These are phyloP conservation scores for Ibidorhyncha struthersii DNA, from an alignment of 2,113 vertebrate species.

Conservation along the genomic window DNA sequence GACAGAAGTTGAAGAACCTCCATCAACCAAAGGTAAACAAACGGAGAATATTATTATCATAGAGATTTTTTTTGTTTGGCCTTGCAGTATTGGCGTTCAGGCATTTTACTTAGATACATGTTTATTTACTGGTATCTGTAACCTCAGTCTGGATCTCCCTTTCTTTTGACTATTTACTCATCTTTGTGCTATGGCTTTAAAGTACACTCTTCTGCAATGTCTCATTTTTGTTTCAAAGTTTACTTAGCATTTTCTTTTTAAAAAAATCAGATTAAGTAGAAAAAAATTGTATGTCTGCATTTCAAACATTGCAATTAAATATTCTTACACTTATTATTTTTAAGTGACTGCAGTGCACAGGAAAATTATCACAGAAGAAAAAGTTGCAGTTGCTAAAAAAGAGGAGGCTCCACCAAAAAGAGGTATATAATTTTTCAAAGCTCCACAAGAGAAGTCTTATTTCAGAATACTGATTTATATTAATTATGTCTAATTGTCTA, in stretches of 20 bases:
- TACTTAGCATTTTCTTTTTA: neutral
- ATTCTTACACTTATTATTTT: constrained; percentile 66
- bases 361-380: constrained; percentile 74
- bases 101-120: neutral
- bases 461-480: neutral
- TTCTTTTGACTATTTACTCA: neutral
- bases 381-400: constrained; percentile 73
- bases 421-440: constrained; percentile 63
- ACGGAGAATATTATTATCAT: neutral
- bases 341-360: constrained; percentile 74
- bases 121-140: neutral
- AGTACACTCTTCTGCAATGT: neutral
- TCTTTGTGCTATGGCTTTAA: neutral
- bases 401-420: constrained; percentile 72
- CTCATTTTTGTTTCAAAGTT: constrained; percentile 7
- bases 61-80: neutral
- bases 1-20: constrained; percentile 69
- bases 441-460: neutral
- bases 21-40: constrained; percentile 75
- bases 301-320: constrained; percentile 15
- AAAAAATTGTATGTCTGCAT: neutral
- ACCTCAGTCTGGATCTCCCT: neutral
- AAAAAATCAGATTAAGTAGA: neutral
- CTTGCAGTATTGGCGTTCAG: neutral
- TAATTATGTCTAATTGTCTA: neutral